phyloP scores from a whole-genome alignment of 1,140 invertebrate species.

The Heliothis virescens region DNA sequence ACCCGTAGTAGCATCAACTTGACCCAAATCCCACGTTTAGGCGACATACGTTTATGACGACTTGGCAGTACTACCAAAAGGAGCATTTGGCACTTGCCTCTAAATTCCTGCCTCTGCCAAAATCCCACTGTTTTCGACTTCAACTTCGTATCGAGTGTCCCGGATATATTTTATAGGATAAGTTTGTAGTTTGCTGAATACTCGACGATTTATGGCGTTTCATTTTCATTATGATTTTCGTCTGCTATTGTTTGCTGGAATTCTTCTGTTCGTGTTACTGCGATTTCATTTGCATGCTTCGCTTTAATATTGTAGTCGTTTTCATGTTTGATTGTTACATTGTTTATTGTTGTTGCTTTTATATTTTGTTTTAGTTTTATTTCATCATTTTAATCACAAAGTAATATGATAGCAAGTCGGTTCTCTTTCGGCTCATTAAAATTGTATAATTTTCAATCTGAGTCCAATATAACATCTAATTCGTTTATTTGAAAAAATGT shows the following conservation, averaged over 20 bases:
- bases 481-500: no score
- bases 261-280: constrained; percentile 1
- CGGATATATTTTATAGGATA: constrained; percentile 47
- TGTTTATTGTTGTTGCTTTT: not conserved
- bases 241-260: not conserved
- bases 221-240: constrained; percentile 6
- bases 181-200: constrained; percentile 42
- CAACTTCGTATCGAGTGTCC: constrained; percentile 27
- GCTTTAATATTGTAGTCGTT: not conserved
- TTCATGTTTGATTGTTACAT: not conserved
- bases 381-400: no score
- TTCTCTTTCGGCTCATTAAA: no score
- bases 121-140: constrained; percentile 50
- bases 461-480: no score
- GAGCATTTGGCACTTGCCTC: constrained; percentile 36
- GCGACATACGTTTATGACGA: constrained; percentile 48
- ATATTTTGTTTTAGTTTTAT: no score
- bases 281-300: not conserved
- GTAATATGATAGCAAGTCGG: no score
- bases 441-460: no score
- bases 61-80: constrained; percentile 48
- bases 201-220: constrained; percentile 22
- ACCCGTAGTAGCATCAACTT: not conserved
- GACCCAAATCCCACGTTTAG: constrained; percentile 14
- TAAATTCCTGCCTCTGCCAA: constrained; percentile 45